These are phyloP conservation scores for Criorhina ranunculi DNA, from an alignment of 2,888 invertebrate species.

Conservation along the genomic window DNA sequence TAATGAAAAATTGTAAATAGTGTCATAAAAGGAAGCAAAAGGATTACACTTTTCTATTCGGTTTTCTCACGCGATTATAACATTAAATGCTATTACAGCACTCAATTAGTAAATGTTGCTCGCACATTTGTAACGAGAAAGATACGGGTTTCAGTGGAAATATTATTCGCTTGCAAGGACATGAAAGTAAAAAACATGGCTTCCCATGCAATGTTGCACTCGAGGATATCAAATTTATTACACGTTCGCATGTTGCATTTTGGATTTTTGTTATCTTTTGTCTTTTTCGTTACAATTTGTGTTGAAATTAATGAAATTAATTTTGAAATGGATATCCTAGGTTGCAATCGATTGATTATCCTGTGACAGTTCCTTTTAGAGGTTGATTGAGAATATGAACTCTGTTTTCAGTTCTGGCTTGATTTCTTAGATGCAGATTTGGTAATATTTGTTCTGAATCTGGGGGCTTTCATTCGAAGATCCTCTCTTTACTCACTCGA, in stretches of 20 bases:
- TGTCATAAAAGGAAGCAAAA: background rate
- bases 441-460: no score
- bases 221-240: slow-evolving; percentile 36
- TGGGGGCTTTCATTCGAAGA: no score
- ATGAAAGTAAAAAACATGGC: background rate
- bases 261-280: background rate
- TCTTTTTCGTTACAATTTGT: background rate
- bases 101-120: slow-evolving; percentile 60
- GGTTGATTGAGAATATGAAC: no score
- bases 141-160: background rate
- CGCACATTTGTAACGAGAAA: background rate
- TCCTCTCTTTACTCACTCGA: no score
- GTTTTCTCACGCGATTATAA: slow-evolving; percentile 40
- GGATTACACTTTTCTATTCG: background rate
- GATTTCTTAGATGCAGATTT: no score
- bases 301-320: background rate
- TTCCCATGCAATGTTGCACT: slow-evolving; percentile 4
- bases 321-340: no score
- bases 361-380: no score
- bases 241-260: slow-evolving; percentile 53
- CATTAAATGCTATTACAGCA: slow-evolving; percentile 50
- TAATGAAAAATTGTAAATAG: background rate
- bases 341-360: no score
- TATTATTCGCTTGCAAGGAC: slow-evolving; percentile 5
- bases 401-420: no score